Evolutionary conservation across 2,113 vertebrate species (phyloP).

Genomic region (Prinia subflava): DNA sequence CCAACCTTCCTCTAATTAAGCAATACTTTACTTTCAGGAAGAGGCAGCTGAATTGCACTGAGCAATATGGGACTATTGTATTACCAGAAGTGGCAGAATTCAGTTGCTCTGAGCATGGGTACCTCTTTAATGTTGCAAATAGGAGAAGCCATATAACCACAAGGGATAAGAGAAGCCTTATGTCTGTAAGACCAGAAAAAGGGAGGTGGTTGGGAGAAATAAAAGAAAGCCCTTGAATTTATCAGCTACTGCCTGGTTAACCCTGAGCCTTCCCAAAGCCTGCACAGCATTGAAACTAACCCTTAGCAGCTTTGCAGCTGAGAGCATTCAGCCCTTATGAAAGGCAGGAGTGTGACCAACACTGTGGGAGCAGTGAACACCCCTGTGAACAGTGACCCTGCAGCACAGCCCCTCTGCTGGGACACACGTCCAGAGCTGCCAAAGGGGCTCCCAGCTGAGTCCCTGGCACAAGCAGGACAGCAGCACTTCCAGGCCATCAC

Average conservation of each 20-base stretch:
- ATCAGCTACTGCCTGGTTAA: background rate
- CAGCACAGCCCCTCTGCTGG: background rate
- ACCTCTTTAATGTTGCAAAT: background rate
- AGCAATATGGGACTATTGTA: background rate
- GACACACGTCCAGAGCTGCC: background rate
- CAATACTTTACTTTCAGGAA: background rate
- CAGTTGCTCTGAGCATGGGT: background rate
- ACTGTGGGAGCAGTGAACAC: background rate
- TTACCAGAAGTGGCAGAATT: background rate
- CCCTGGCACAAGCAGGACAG: accelerated
- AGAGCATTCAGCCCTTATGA: background rate
- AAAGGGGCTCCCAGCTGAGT: accelerated
- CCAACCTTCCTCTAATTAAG: background rate
- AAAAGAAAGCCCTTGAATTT: background rate
- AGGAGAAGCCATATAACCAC: background rate
- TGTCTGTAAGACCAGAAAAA: background rate
- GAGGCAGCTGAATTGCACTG: background rate
- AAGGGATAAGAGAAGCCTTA: background rate
- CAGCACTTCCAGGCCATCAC: background rate
- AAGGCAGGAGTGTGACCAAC: background rate
- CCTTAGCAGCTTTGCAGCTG: background rate
- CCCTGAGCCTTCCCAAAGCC: background rate
- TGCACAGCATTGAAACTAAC: background rate
- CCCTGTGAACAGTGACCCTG: accelerated
- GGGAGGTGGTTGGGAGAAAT: background rate